A percentile compares a stretch with the other conserved stretches of the same genome.
These are phyloP conservation scores for Sebastes nivosus DNA, from an alignment of 2,797 vertebrate genomes.

Conservation along the genomic window DNA sequence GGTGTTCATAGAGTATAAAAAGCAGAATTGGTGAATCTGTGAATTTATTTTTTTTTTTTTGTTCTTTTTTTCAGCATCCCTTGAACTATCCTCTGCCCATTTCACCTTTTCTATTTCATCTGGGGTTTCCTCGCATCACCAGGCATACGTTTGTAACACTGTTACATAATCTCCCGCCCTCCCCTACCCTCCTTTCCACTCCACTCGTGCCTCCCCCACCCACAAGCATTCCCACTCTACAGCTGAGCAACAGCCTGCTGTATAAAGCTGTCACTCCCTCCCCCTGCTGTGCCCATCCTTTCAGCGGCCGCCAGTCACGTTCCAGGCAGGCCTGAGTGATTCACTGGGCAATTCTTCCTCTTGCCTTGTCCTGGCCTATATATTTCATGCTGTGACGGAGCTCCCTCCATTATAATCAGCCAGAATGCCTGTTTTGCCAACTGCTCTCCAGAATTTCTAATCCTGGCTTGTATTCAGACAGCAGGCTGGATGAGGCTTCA, in stretches of 20 bases:
- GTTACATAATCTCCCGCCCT: slow-evolving; percentile 65
- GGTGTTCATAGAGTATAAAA: slow-evolving; percentile 18
- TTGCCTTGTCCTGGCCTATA: slow-evolving; percentile 70
- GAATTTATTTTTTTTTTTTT: slow-evolving; percentile 13
- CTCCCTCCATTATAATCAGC: slow-evolving; percentile 63
- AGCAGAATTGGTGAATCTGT: slow-evolving; percentile 7
- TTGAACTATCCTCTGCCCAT: slow-evolving; percentile 8
- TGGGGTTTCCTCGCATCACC: slow-evolving; percentile 65
- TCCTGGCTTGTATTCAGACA: slow-evolving; percentile 47
- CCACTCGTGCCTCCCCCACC: slow-evolving; percentile 45
- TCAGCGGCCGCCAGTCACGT: slow-evolving; percentile 69
- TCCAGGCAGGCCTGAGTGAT: slow-evolving; percentile 67
- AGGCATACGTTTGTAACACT: slow-evolving; percentile 66
- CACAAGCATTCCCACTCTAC: slow-evolving; percentile 55
- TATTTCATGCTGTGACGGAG: slow-evolving; percentile 57
- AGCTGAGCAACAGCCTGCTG: slow-evolving; percentile 72
- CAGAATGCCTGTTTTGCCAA: slow-evolving; percentile 56
- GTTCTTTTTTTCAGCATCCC: background rate
- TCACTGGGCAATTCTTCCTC: slow-evolving; percentile 72
- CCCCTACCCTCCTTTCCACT: background rate
- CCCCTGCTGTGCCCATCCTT: slow-evolving; percentile 42
- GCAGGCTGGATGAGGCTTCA: slow-evolving; percentile 18
- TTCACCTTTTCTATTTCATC: slow-evolving; percentile 52
- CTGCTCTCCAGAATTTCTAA: slow-evolving; percentile 60
- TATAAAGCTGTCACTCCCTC: slow-evolving; percentile 51